A percentile compares a stretch with the other conserved stretches of the same genome.
Conservation (phyloP, 2,888 invertebrate species). For the Acrobasis suavella region DNA sequence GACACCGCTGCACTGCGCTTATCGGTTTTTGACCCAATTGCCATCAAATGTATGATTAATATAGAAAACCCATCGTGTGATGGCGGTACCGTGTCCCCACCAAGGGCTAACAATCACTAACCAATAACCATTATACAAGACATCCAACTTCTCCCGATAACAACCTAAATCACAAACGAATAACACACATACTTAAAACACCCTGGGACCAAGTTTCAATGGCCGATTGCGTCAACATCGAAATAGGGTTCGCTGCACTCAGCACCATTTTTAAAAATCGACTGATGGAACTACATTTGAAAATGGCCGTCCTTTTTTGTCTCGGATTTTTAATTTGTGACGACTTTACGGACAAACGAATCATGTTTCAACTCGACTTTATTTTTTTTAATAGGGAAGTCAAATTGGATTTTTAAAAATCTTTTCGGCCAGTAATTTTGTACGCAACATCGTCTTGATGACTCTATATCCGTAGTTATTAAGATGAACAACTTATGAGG, state of each 20-base stretch:
- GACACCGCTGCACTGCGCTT: slow-evolving; percentile 59
- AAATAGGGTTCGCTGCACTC: slow-evolving; percentile 75
- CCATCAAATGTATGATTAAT: slow-evolving; percentile 80
- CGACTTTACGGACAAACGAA: slow-evolving; percentile 44
- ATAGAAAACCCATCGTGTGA: slow-evolving; percentile 75
- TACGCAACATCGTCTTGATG: slow-evolving; percentile 43
- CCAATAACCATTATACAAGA: slow-evolving; percentile 51
- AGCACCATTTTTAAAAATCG: slow-evolving; percentile 74
- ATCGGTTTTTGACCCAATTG: slow-evolving; percentile 66
- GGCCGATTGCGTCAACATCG: slow-evolving; percentile 62
- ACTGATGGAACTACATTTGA: slow-evolving; percentile 51
- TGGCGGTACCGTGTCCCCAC: slow-evolving; percentile 70
- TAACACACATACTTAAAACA: slow-evolving; percentile 42
- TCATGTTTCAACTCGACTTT: slow-evolving; percentile 47
- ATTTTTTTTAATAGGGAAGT: slow-evolving; percentile 40
- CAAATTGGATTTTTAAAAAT: slow-evolving; percentile 38
- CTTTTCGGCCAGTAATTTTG: slow-evolving; percentile 35
- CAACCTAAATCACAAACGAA: slow-evolving; percentile 36
- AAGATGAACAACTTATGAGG: slow-evolving; percentile 43
- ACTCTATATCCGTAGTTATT: slow-evolving; percentile 53
- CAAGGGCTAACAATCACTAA: slow-evolving; percentile 61
- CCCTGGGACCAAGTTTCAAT: slow-evolving; percentile 50
- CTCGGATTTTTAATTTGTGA: slow-evolving; percentile 36
- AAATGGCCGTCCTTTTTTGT: slow-evolving; percentile 61
- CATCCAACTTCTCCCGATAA: slow-evolving; percentile 46